phyloP scores from a whole-genome alignment of 2,797 vertebrate genomes.

The Tarsius wallacei region DNA sequence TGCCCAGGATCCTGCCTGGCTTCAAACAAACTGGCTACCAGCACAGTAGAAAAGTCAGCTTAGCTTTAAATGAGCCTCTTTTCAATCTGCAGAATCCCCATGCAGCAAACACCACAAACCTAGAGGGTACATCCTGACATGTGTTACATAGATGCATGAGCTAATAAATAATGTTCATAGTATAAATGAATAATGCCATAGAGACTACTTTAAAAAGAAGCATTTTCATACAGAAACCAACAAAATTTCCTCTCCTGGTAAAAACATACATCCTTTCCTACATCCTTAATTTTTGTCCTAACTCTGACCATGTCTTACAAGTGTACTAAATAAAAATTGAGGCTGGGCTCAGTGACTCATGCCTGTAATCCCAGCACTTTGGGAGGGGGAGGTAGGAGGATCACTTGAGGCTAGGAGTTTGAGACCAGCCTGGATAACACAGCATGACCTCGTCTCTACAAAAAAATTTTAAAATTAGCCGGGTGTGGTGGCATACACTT shows the following conservation, averaged over 20 bases:
- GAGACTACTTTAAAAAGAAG: neutral
- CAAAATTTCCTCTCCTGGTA: slow-evolving; percentile 35
- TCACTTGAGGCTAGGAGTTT: no score
- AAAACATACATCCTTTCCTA: neutral
- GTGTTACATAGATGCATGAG: slow-evolving; percentile 25
- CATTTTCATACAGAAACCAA: slow-evolving; percentile 60
- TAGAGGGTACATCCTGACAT: neutral
- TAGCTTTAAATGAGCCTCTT: slow-evolving; percentile 53
- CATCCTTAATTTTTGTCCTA: neutral
- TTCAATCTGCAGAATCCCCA: slow-evolving; percentile 15
- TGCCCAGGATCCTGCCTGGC: neutral
- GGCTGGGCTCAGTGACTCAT: no score
- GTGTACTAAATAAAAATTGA: neutral
- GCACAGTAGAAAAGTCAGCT: neutral
- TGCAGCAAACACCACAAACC: slow-evolving; percentile 5
- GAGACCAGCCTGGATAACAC: no score
- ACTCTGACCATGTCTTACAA: neutral
- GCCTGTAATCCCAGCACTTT: no score
- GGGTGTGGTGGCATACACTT: no score
- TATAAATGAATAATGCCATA: neutral
- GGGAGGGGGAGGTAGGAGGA: no score
- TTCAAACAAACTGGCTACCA: slow-evolving; percentile 50
- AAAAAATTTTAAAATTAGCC: no score
- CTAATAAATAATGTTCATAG: slow-evolving; percentile 8
- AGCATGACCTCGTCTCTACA: no score